Evolutionary conservation across 2,113 vertebrate species (phyloP), one percentile per base, ranked within the genome.

Genomic region (Procavia capensis): DNA sequence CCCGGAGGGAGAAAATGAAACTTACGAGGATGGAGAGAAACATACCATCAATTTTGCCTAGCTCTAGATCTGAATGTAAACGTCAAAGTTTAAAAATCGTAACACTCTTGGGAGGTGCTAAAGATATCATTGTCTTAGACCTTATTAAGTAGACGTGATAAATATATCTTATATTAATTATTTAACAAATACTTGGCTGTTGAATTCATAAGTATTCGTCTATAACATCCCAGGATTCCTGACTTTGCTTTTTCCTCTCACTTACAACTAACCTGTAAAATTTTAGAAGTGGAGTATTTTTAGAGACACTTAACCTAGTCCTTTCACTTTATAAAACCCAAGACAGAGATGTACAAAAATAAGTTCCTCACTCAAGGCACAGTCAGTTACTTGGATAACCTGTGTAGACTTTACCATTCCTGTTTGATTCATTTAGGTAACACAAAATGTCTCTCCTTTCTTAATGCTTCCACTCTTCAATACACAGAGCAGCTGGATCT

Each of bases 181-280:
- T 39, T 39, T 22, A 95, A 83, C 6, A 80, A 75, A 88, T 74
- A 85, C 63, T 94, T 93, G 34, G 34, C 47, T 93, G 50, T 54
- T 54, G 50, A 54, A 54, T 54, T 54, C 13, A 54, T 54, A 54
- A 90, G 29, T 54, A 54, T 54, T 54, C 7, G 41, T 34, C n/a
- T 92, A 79, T 20, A 81, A 64, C 22, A 88, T 85, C 41, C 43
- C 39, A 88, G 5, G 22, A 68, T 72, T 80, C 83, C 45, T 92
- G 29, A 87, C 36, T 94, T 90, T 89, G 76, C 19, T 63, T 83
- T 87, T 80, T 36, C 47, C 87, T 59, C 39, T 47, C 68, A 36
- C 90, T 93, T 92, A 66, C 24, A 70, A 9, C 16, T 41, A 81
- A 3, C 14, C 11, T 72, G n/a, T n/a, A 96, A 94, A 59, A 76